Percentiles rank a stretch among this genome's conserved stretches.
phyloP scores from a whole-genome alignment of 2,888 invertebrate genomes.

The Acronicta leporina region DNA sequence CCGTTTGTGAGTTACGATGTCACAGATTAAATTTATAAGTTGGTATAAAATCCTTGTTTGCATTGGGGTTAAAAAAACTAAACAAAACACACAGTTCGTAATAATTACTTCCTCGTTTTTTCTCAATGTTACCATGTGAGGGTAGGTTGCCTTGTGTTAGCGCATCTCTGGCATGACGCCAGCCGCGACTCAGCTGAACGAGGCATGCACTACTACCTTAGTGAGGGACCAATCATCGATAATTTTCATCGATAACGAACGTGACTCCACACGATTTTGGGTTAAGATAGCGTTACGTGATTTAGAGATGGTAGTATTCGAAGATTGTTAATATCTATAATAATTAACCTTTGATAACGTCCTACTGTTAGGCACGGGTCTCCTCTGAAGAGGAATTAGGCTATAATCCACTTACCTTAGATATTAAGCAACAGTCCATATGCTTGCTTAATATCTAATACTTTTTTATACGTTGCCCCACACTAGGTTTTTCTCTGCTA shows the following conservation, averaged over 20 bases:
- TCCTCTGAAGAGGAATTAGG: too few species aligned
- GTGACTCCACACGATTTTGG: slow-evolving; percentile 42
- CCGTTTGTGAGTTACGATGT: too few species aligned
- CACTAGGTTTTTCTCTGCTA: too few species aligned
- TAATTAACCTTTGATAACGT: too few species aligned
- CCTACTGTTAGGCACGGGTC: too few species aligned
- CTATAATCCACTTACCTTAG: too few species aligned
- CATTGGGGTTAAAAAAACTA: not conserved
- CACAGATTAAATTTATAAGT: too few species aligned
- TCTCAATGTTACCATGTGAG: slow-evolving; percentile 36
- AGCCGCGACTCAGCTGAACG: slow-evolving; percentile 62
- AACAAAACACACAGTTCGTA: slow-evolving; percentile 24
- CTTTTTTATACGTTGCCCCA: too few species aligned
- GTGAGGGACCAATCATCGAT: slow-evolving; percentile 55
- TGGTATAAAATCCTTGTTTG: too few species aligned
- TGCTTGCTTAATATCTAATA: too few species aligned
- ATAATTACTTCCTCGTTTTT: slow-evolving; percentile 46
- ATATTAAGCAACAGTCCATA: too few species aligned
- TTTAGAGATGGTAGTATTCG: slow-evolving; percentile 20
- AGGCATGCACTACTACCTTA: slow-evolving; percentile 58
- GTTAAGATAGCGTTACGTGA: slow-evolving; percentile 41
- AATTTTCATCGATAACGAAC: slow-evolving; percentile 52
- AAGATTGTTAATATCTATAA: too few species aligned
- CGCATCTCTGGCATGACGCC: slow-evolving; percentile 59
- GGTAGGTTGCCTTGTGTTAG: slow-evolving; percentile 42